Evolutionary conservation across 2,113 vertebrate genomes (phyloP), one percentile per base, ranked within the genome.

Genomic region (Rhinoderma darwinii): DNA sequence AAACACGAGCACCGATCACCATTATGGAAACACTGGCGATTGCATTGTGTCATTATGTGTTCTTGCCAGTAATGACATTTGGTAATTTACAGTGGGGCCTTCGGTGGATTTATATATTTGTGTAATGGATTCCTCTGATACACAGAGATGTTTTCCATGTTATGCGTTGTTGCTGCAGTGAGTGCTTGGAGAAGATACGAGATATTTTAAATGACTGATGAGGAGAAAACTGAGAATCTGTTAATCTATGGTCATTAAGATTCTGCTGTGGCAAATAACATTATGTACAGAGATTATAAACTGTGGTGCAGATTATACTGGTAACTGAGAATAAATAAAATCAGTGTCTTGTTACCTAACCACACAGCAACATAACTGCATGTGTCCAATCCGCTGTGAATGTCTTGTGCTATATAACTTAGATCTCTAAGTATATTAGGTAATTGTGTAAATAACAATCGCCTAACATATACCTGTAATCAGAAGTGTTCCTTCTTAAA

Each of bases 21-120:
- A 22, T 25, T 79, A 37, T 79, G 77, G 77, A 78, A 37, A 78
- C 76, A 37, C 30, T 22, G 27, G 50, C 17, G 1, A 54, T n/a
- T 9, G 35, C 32, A 59, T 79, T 56, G 50, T 15, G 51, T 79
- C 77, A 79, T 56, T 39, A 18, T 20, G 27, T 50, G 39, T 5
- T 50, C 39, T 50, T 77, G 47, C 75, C 47, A 78, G 77, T 14
- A 22, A 54, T 56, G 77, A 79, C 77, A n/a, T 56, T 47, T 32
- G 27, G 30, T 10, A 30, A 51, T 77, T 47, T 77, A 77, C 27
- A 50, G 43, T 27, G 2, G 22, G 51, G 20, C 35, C 51, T 78
- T 50, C 47, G 6, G 7, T 51, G 27, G 44, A 54, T 78, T 50
- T 76, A 5, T 50, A 18, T 11, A 18, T 35, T 30, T 54, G 75